A percentile compares a stretch with the other conserved stretches of the same genome.
Evolutionary conservation across 92 coral and sea anemone genomes (phyloP).

Genomic region (Heteractis magnifica): DNA sequence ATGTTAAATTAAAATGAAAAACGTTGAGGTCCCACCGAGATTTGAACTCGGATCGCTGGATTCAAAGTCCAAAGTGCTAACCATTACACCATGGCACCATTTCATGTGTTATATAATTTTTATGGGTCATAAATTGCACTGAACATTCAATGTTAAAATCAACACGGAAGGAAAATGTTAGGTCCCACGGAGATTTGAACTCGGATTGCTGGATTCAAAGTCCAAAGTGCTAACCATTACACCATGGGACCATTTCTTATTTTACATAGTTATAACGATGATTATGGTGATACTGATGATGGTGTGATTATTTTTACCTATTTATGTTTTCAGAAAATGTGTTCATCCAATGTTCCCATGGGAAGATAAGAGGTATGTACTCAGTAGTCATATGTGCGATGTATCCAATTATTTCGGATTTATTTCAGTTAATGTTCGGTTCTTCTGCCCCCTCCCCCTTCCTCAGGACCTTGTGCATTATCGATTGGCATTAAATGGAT

Average conservation of each 20-base stretch:
- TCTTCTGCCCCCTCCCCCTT: background rate
- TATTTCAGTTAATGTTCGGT: background rate
- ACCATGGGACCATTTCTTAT: no score
- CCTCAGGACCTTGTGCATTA: no score
- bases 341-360: slow-evolving; percentile 88
- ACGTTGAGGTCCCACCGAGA: slow-evolving; percentile 93
- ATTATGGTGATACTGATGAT: slow-evolving; percentile 60
- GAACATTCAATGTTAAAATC: no score
- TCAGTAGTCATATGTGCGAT: background rate
- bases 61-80: slow-evolving; percentile 95
- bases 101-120: background rate
- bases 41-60: slow-evolving; percentile 95
- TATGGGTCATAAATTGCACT: no score
- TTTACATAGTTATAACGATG: background rate
- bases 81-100: slow-evolving; percentile 88
- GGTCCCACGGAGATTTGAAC: slow-evolving; percentile 80
- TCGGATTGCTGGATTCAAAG: no score
- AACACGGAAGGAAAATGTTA: background rate
- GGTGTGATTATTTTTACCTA: slow-evolving; percentile 54
- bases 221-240: no score
- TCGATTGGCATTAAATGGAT: no score
- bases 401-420: background rate
- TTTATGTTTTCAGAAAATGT: slow-evolving; percentile 64
- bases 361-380: slow-evolving; percentile 92
- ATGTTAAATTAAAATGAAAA: no score